A percentile compares a stretch with the other conserved stretches of the same genome.
These are phyloP conservation scores for Variabilichromis moorii DNA, from an alignment of 2,113 vertebrate species.

Conservation along the genomic window DNA sequence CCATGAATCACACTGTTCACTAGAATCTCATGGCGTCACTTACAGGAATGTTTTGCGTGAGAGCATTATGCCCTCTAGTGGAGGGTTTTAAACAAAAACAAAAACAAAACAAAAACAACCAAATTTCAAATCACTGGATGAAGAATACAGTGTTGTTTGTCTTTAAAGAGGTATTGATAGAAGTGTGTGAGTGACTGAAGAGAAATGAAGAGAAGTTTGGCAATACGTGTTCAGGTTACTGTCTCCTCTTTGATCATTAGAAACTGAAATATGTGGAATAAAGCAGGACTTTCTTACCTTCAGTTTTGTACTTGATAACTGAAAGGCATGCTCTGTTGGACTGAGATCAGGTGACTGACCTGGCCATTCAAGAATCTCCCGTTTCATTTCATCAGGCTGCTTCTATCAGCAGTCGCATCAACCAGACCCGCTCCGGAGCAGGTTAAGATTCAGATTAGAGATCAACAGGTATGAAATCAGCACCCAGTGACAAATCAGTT, in stretches of 20 bases:
- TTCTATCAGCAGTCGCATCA: background rate
- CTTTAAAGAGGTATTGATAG: background rate
- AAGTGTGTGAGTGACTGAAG: background rate
- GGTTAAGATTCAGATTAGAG: background rate
- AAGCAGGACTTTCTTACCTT: background rate
- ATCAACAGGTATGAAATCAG: background rate
- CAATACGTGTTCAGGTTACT: background rate
- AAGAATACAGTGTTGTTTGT: background rate
- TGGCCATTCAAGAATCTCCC: background rate
- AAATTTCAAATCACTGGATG: background rate
- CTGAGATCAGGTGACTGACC: background rate
- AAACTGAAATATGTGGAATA: background rate
- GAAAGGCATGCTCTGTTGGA: background rate
- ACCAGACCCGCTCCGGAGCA: background rate
- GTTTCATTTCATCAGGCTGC: background rate
- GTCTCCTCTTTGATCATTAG: background rate
- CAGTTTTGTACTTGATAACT: background rate
- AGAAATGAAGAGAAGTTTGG: background rate
- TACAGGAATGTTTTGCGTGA: background rate
- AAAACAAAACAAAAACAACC: background rate
- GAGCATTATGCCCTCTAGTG: slow-evolving; percentile 9
- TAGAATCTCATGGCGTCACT: background rate
- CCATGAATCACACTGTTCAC: background rate
- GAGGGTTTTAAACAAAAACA: background rate
- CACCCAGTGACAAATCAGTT: background rate